A percentile compares a stretch with the other conserved stretches of the same genome.
phyloP scores from a whole-genome alignment of 1,140 invertebrate genomes.

The Plectrocnemia conspersa region DNA sequence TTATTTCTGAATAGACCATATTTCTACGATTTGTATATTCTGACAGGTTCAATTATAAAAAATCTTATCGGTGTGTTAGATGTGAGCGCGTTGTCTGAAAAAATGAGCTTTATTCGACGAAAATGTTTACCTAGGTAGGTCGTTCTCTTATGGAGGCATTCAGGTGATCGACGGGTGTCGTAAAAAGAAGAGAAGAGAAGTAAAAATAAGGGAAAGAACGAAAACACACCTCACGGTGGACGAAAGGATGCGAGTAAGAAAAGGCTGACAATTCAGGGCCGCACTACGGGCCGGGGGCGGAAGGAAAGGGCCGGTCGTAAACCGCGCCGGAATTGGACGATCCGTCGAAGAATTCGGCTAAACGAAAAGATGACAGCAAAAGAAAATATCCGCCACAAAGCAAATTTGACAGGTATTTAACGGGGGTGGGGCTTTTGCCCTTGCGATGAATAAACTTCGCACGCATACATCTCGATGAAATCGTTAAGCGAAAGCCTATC shows the following conservation, averaged over 20 bases:
- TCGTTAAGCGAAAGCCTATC: too few species aligned
- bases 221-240: conserved; percentile 11
- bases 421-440: conserved; percentile 11
- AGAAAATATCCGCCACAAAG: conserved; percentile 15
- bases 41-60: not conserved
- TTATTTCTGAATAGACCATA: not conserved
- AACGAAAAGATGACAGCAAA: conserved; percentile 14
- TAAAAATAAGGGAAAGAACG: conserved; percentile 10
- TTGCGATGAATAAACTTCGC: too few species aligned
- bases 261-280: conserved; percentile 8
- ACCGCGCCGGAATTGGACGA: too few species aligned
- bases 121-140: conserved; percentile 13
- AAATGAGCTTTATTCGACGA: conserved; percentile 16
- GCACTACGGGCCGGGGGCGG: not conserved
- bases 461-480: too few species aligned
- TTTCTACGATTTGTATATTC: not conserved
- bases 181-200: conserved; percentile 12
- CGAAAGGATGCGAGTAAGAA: conserved; percentile 5
- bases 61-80: not conserved
- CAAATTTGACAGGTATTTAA: conserved; percentile 25
- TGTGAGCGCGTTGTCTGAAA: not conserved
- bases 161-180: conserved; percentile 19
- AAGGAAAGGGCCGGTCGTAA: conserved; percentile 8
- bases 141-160: conserved; percentile 5
- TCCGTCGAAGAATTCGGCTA: not conserved